Conservation (phyloP, 2,797 vertebrate species). For the Valencia hispanica region DNA sequence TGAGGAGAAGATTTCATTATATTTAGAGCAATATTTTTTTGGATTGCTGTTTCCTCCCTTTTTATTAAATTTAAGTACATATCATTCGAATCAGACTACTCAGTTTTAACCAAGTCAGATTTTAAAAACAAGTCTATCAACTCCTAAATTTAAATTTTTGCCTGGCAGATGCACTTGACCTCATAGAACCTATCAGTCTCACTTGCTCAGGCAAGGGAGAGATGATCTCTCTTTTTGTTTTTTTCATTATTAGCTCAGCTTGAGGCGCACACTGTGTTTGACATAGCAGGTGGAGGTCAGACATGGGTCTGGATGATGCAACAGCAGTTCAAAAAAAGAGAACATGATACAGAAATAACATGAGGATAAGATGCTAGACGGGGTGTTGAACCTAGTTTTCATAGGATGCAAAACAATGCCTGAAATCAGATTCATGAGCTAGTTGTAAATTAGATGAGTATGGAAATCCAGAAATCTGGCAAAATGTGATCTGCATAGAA, state of each 20-base stretch:
- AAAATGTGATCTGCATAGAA: slow-evolving; percentile 3
- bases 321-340: neutral
- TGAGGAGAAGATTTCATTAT: neutral
- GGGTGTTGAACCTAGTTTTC: neutral
- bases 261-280: slow-evolving; percentile 11
- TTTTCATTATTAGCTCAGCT: slow-evolving; percentile 39
- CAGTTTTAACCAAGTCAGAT: neutral
- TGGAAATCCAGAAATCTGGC: slow-evolving; percentile 10
- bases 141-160: neutral
- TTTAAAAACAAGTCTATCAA: slow-evolving; percentile 11
- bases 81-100: neutral
- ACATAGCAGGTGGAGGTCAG: slow-evolving; percentile 24
- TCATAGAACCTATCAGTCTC: slow-evolving; percentile 30
- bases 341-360: slow-evolving; percentile 14
- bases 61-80: neutral
- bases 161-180: slow-evolving; percentile 6
- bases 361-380: neutral
- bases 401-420: neutral
- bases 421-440: slow-evolving; percentile 13
- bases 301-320: slow-evolving; percentile 6
- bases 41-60: neutral
- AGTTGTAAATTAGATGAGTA: slow-evolving; percentile 12
- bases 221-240: slow-evolving; percentile 24
- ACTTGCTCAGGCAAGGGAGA: slow-evolving; percentile 15
- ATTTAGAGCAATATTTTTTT: neutral